Base-by-base conservation (phyloP, 1,140 invertebrate genomes). In the Drosophila prosaltans region DNA sequence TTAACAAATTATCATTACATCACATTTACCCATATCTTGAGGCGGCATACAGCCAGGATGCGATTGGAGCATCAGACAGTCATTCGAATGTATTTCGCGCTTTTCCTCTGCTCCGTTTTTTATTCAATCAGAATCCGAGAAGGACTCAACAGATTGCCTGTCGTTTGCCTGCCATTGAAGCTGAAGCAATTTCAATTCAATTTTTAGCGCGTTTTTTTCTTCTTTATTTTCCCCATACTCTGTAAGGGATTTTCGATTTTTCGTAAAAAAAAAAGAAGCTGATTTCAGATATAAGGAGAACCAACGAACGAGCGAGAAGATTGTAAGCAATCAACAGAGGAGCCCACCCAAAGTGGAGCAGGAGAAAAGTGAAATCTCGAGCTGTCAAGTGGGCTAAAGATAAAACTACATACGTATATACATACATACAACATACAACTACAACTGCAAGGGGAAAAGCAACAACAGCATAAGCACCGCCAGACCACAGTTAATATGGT, bases 121-220 rank as follows among this genome's bases (percentile, higher is more conserved):
- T 64, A 84, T 88, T 88, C 84, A 89, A 81, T 89, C 84, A 81
- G 67, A 72, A 40, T 40, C 57, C 6, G 21, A 59, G 32, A 58
- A 48, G 65, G 74, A 89, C 78, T 89, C 81, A 84, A 89, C 84
- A 89, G 84, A 89, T 89, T 89, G 84, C 84, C 84, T 89, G 80
- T 89, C 84, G 85, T 68, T 84, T 75, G 80, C 65, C 85, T 89
- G 84, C 77, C 78, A 80, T 83, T 86, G 83, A 78, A 88, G 80
- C 81, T 78, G 80, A 81, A 89, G 84, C 78, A 80, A 84, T 89
- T 89, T 74, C 84, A 89, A 89, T 89, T 89, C 77, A 90, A 89
- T 89, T 89, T 89, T 78, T 81, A 80, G 84, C 67, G 76, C 58
- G 69, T 74, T 78, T 36, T 5, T 36, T 36, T 36, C 32, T 36